Evolutionary conservation across 64 coral and sea anemone genomes (phyloP).

Genomic region (Porites australiensis): DNA sequence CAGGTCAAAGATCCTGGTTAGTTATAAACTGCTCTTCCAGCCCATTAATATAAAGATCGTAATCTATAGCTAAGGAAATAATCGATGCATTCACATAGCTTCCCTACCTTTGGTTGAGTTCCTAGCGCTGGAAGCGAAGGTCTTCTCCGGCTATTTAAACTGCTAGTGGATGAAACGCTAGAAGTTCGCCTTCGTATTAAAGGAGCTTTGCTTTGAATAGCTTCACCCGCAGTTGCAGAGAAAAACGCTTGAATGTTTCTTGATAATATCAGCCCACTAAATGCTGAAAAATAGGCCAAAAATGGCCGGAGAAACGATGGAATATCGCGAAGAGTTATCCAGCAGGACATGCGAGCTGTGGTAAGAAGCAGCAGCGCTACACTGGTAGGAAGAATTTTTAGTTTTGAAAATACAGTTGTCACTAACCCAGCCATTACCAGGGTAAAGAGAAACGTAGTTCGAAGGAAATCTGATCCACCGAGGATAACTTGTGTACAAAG

Average conservation of each 20-base stretch:
- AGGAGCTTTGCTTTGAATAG: constrained; percentile 89
- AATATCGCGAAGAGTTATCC: constrained; percentile 86
- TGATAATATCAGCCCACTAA: constrained; percentile 91
- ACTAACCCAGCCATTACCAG: constrained; percentile 76
- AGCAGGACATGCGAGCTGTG: constrained; percentile 83
- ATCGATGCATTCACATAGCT: constrained; percentile 24
- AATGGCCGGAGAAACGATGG: constrained; percentile 89
- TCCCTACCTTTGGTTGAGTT: constrained; percentile 86
- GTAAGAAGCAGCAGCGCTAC: constrained; percentile 80
- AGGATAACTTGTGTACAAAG: constrained; percentile 96
- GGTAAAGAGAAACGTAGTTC: constrained; percentile 90
- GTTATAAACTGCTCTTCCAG: constrained; percentile 74
- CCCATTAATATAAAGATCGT: constrained; percentile 57
- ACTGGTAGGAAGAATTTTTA: constrained; percentile 81
- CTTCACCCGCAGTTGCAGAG: constrained; percentile 68
- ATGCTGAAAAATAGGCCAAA: constrained; percentile 93
- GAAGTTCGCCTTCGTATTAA: constrained; percentile 85
- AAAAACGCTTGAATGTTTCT: constrained; percentile 95
- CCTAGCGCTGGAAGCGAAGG: constrained; percentile 91
- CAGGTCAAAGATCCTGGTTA: constrained; percentile 53
- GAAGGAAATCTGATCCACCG: constrained; percentile 92
- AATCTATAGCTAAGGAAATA: constrained; percentile 72
- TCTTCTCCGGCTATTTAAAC: constrained; percentile 83
- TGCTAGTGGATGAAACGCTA: constrained; percentile 89
- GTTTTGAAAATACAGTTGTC: constrained; percentile 83